These are phyloP conservation scores for Chaunax sp. DNA, from an alignment of 2,797 vertebrate genomes.

Conservation along the genomic window DNA sequence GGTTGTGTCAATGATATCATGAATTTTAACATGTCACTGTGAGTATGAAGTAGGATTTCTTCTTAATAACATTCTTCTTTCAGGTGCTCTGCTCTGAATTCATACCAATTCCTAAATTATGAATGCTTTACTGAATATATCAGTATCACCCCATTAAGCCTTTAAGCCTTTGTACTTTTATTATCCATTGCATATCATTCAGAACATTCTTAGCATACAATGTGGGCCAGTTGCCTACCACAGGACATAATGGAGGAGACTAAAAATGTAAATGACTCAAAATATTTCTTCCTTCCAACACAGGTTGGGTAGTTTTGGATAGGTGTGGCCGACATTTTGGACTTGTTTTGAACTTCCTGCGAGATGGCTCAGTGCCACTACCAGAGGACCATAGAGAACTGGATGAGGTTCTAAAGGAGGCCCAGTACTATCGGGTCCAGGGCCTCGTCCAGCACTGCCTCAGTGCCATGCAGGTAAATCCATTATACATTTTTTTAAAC, in stretches of 20 bases:
- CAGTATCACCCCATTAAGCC: neutral
- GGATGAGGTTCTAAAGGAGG: constrained; percentile 89
- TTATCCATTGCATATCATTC: too few relatives aligned
- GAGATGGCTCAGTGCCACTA: constrained; percentile 90
- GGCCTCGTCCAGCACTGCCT: constrained; percentile 90
- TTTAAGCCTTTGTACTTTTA: neutral
- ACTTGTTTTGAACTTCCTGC: constrained; percentile 89
- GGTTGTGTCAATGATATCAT: neutral
- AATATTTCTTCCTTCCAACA: neutral
- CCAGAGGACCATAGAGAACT: constrained; percentile 88
- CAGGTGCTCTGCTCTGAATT: too few relatives aligned
- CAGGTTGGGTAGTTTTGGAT: constrained; percentile 92
- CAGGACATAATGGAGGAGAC: neutral
- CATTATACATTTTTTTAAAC: neutral
- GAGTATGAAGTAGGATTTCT: neutral
- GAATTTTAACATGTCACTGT: neutral
- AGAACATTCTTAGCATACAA: neutral
- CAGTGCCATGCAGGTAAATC: constrained; percentile 85
- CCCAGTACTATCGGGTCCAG: constrained; percentile 89
- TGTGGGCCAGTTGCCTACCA: neutral
- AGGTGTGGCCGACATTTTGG: constrained; percentile 89
- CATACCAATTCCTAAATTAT: neutral
- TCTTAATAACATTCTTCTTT: neutral
- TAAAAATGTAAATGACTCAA: neutral
- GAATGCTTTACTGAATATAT: neutral